These are phyloP conservation scores for Cygnus atratus DNA, from an alignment of 2,113 vertebrate genomes.

Conservation along the genomic window DNA sequence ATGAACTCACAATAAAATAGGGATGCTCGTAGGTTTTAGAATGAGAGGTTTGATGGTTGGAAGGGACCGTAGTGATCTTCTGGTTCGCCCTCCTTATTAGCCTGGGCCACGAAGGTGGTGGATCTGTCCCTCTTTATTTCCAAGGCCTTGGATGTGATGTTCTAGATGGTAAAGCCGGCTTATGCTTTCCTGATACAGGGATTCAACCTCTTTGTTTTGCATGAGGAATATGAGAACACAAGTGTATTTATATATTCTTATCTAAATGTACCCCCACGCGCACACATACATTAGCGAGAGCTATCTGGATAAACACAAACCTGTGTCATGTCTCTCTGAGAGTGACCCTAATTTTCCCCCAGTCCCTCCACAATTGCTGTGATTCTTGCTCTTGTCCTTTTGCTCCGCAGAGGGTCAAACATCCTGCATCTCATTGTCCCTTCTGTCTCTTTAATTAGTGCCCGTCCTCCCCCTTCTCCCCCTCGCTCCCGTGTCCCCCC, in stretches of 20 bases:
- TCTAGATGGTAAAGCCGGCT: background rate
- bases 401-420: conserved; percentile 22
- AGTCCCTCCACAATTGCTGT: conserved; percentile 26
- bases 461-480: background rate
- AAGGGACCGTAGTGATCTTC: background rate
- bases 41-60: background rate
- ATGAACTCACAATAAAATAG: background rate
- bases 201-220: conserved; percentile 32
- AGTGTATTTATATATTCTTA: conserved; percentile 48
- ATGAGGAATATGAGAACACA: background rate
- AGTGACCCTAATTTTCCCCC: conserved; percentile 42
- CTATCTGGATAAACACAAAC: conserved; percentile 59
- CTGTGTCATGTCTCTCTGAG: conserved; percentile 47
- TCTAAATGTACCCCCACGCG: conserved; percentile 18
- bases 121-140: conserved; percentile 14
- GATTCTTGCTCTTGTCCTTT: conserved; percentile 52
- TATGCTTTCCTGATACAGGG: background rate
- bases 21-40: background rate
- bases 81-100: background rate
- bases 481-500: background rate
- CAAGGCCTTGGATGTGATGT: background rate
- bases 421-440: conserved; percentile 55
- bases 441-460: conserved; percentile 65
- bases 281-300: background rate
- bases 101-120: background rate